Evolutionary conservation across 2,888 invertebrate genomes (phyloP), one percentile per base, ranked within the genome.

Genomic region (Homarus gammarus): DNA sequence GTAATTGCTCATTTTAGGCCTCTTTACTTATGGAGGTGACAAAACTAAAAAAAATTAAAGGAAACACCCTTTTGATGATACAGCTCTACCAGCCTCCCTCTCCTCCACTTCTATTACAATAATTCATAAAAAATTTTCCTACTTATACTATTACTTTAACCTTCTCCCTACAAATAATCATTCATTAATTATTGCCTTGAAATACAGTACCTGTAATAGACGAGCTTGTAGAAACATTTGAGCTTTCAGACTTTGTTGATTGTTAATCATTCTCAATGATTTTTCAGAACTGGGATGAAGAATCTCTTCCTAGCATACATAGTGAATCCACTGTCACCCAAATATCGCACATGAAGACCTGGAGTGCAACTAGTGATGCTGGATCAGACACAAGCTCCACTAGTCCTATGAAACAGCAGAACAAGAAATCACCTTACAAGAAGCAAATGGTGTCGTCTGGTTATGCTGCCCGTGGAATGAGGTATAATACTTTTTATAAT

Each of bases 271-370:
- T 72, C 27, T 3, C 31, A 22, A 6, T 61, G 31, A 44, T 64
- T 40, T 77, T 73, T 36, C 83, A 91, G 91, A 85, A 99, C 94
- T 99, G 99, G 99, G 96, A 97, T 93, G 96, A 96, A 92, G 99
- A 99, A 94, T 97, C 98, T 49, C 95, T 99, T 92, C 99, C 99
- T 70, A 97, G 84, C 31, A 84, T 91, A 93, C 90, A 90, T 73
- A 90, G 90, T 77, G 87, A 79, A 27, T 51, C 84, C 33, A 56
- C 87, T n/a, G 79, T 38, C 8, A 84, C 73, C 77, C 33, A 75
- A 12, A 56, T 82, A 22, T 64, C 88, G 22, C 88, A 82, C 22
- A 83, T 75, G 49, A 82, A 83, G 68, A 81, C 33, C 36, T 88
- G 88, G 88, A 70, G 40, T 64, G 44, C 64, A 38, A 10, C 79